Evolutionary conservation across 2,888 invertebrate species (phyloP).

Genomic region (Heliconius ethilla): DNA sequence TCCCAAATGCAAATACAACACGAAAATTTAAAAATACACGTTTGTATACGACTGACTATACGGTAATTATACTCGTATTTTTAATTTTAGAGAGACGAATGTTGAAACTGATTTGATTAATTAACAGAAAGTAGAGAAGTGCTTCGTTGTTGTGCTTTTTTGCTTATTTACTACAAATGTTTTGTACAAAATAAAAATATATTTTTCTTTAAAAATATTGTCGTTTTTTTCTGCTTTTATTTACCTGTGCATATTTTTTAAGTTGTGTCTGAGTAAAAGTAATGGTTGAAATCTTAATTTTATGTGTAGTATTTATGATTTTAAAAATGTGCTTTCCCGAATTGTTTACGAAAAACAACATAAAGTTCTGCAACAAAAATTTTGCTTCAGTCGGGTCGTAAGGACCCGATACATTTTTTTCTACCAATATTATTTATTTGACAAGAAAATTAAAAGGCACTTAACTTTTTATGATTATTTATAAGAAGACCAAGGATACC

Average conservation of each 20-base stretch:
- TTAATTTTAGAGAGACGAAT: conserved; percentile 12
- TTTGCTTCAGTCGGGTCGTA: too few species aligned
- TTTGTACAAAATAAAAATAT: background rate
- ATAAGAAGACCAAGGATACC: too few species aligned
- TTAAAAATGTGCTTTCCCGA: too few species aligned
- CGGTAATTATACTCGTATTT: background rate
- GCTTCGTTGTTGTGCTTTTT: background rate
- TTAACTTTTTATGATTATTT: too few species aligned
- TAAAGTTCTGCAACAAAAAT: too few species aligned
- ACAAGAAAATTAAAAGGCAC: too few species aligned
- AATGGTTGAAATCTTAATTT: too few species aligned
- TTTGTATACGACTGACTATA: background rate
- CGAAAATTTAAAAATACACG: conserved; percentile 33
- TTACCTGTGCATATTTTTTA: background rate
- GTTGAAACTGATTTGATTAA: conserved; percentile 18
- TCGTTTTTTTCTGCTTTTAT: background rate
- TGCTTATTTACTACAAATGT: background rate
- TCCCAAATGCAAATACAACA: conserved; percentile 36
- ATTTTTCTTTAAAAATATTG: background rate
- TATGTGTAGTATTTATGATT: too few species aligned
- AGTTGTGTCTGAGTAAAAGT: too few species aligned
- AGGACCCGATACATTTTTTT: too few species aligned
- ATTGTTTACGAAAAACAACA: too few species aligned
- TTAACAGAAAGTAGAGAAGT: background rate
- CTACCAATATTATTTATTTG: too few species aligned